Conservation (phyloP, 2,888 invertebrate genomes). For the Drosophila buzzatii region DNA sequence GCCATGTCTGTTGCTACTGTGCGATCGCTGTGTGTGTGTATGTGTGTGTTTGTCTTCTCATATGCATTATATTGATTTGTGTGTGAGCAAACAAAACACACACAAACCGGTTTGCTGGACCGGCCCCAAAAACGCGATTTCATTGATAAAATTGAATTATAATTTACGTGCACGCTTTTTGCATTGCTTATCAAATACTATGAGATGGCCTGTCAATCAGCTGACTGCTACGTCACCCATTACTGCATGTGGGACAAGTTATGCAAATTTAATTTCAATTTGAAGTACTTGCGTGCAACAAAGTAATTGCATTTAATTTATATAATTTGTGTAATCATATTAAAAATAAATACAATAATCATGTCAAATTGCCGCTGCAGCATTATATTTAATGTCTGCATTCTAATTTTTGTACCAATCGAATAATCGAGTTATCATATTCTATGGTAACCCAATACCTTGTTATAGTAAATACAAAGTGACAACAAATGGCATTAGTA, state of each 20-base stretch:
- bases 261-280: conserved; percentile 1
- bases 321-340: no score
- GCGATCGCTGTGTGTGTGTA: not conserved
- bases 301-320: conserved; percentile 1
- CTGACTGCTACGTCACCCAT: conserved; percentile 38
- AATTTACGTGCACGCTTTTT: conserved; percentile 35
- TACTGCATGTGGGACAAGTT: not conserved
- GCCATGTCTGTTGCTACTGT: not conserved
- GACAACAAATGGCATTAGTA: not conserved
- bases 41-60: conserved; percentile 2
- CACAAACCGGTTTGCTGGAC: conserved; percentile 45
- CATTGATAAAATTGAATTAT: conserved; percentile 65
- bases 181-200: conserved; percentile 51
- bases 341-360: not conserved
- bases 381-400: not conserved
- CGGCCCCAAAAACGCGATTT: conserved; percentile 50
- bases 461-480: conserved; percentile 3
- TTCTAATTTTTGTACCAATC: not conserved
- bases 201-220: conserved; percentile 34
- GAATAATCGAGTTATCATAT: conserved; percentile 6
- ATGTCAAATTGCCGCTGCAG: not conserved
- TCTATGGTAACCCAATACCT: conserved; percentile 23
- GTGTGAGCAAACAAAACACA: conserved; percentile 4
- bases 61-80: conserved; percentile 12
- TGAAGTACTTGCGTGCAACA: not conserved